Evolutionary conservation across 2,797 vertebrate species (phyloP), one percentile per base, ranked within the genome.

Genomic region (Martes flavigula): DNA sequence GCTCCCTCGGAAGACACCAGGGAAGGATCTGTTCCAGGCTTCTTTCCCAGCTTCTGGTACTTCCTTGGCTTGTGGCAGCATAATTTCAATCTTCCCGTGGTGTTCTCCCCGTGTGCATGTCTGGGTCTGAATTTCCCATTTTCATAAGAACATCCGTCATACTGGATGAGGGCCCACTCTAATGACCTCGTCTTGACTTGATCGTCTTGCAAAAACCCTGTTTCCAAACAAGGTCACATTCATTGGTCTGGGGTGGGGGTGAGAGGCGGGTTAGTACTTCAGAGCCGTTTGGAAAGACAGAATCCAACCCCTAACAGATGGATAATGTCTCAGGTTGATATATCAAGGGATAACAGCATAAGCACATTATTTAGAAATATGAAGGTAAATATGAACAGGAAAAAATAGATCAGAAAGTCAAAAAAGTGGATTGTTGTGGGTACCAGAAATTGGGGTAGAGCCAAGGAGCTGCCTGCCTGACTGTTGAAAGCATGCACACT

Each of bases 301-400:
- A 70, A 32, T 64, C 68, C 78, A 90, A 94, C n/a, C 46, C 35
- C n/a, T 51, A 84, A 25, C 8, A 94, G 81, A 87, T 75, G 40
- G 38, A 68, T 85, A 54, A 43, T 7, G 17, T 90, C 15, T 58
- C 58, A 46, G 60, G 70, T 92, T 70, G 64, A 85, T 35, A 82
- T 75, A 82, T 82, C 56, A 54, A 94, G 60, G 87, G 46, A 86
- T n/a, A 48, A 40, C 38, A 60, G 46, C 14, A 6, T 27, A 20
- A 85, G 51, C 38, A 32, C 1, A 3, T 56, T 95, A 66, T 94
- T 91, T 93, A 87, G 48, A 96, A 91, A 86, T 25, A 88, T 18
- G 56, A 54, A 84, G 87, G 90, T 89, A 90, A 94, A 79, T 78
- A 43, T 5, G 64, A 78, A 58, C 73, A 83, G 75, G 90, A 87